These are phyloP conservation scores for Creontiades dilutus DNA, from an alignment of 2,888 invertebrate species.

Conservation along the genomic window DNA sequence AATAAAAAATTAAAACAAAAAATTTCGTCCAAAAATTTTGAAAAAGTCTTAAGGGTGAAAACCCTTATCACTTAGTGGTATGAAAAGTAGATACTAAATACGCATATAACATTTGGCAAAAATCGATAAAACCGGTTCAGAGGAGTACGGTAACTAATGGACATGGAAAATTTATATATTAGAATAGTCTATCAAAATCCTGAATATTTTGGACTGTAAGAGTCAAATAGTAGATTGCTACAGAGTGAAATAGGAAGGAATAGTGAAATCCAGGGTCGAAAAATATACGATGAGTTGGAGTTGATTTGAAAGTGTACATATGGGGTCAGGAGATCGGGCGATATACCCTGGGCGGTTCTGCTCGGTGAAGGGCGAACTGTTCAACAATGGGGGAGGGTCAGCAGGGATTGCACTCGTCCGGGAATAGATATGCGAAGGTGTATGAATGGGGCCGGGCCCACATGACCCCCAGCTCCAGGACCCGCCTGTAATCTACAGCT, in stretches of 20 bases:
- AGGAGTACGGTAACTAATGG: too few species aligned
- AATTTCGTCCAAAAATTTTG: too few species aligned
- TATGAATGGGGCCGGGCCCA: background rate
- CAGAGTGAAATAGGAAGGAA: background rate
- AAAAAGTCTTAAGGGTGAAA: too few species aligned
- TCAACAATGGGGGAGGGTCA: background rate
- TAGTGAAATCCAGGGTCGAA: background rate
- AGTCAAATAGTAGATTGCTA: too few species aligned
- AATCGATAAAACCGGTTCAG: too few species aligned
- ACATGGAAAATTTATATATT: too few species aligned
- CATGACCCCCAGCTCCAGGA: background rate
- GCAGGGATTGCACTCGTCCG: conserved; percentile 30
- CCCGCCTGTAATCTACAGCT: conserved; percentile 22
- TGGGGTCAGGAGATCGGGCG: conserved; percentile 1
- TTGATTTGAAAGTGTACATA: conserved; percentile 13
- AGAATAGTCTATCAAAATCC: too few species aligned
- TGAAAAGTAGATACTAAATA: too few species aligned
- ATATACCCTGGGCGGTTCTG: background rate
- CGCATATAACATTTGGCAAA: too few species aligned
- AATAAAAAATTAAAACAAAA: too few species aligned
- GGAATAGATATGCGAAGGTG: conserved; percentile 25
- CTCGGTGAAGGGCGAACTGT: conserved; percentile 18
- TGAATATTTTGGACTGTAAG: too few species aligned
- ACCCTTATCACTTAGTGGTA: too few species aligned
- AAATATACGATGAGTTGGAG: background rate